A percentile compares a stretch with the other conserved stretches of the same genome.
phyloP scores from a whole-genome alignment of 2,888 invertebrate genomes.

The Glaucopsyche alexis region DNA sequence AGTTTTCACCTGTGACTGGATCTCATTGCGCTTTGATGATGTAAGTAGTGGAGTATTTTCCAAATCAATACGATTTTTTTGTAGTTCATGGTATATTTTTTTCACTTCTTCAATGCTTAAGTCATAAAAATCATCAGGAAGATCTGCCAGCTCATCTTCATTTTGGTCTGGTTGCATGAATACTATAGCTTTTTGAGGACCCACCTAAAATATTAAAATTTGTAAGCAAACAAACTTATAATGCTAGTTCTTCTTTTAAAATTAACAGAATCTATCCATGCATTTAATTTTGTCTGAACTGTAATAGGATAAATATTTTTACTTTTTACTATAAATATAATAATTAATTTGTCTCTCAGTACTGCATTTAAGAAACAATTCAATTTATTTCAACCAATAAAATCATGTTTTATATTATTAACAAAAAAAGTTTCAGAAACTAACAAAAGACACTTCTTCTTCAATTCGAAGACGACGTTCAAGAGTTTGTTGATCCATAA shows the following conservation, averaged over 20 bases:
- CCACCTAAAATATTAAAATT: slow-evolving; percentile 75
- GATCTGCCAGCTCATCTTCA: slow-evolving; percentile 82
- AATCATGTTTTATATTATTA: neutral
- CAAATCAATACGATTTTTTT: slow-evolving; percentile 80
- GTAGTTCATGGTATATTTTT: slow-evolving; percentile 86
- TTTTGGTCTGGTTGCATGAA: slow-evolving; percentile 82
- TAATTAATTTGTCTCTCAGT: too few species aligned
- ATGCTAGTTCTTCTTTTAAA: too few species aligned
- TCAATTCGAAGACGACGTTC: slow-evolving; percentile 69
- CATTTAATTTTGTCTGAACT: too few species aligned
- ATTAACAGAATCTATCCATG: too few species aligned
- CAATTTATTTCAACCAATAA: too few species aligned
- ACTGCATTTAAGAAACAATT: too few species aligned
- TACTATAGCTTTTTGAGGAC: slow-evolving; percentile 86
- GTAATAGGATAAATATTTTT: too few species aligned
- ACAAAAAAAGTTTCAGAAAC: slow-evolving; percentile 41
- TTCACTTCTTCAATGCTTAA: slow-evolving; percentile 90
- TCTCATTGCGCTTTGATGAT: slow-evolving; percentile 51
- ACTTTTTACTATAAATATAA: neutral
- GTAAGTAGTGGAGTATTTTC: slow-evolving; percentile 89
- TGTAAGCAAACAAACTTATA: neutral
- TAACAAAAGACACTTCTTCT: slow-evolving; percentile 73
- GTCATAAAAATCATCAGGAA: slow-evolving; percentile 94
- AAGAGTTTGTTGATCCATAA: slow-evolving; percentile 50
- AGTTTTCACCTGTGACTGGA: slow-evolving; percentile 52